Evolutionary conservation across 2,797 vertebrate genomes (phyloP).

Genomic region (Dermochelys coriacea): DNA sequence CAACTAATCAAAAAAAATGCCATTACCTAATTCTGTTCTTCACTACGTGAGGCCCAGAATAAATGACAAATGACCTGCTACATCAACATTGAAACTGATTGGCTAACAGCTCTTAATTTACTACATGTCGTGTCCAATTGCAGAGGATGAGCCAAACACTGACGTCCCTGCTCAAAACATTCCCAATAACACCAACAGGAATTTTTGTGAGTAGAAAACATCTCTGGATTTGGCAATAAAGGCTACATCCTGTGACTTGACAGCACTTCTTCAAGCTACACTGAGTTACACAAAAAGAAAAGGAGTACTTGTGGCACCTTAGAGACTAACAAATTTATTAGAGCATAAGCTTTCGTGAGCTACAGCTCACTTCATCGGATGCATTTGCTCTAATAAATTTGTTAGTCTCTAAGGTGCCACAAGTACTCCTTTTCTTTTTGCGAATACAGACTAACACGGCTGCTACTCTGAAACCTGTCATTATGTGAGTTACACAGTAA

Average conservation of each 20-base stretch:
- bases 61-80: slow-evolving; percentile 45
- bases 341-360: no score
- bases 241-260: background rate
- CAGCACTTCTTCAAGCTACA: background rate
- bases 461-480: no score
- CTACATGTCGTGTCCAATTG: slow-evolving; percentile 64
- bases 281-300: background rate
- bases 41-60: slow-evolving; percentile 57
- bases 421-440: no score
- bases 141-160: slow-evolving; percentile 58
- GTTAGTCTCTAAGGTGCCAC: no score
- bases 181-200: slow-evolving; percentile 47
- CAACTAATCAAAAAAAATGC: slow-evolving; percentile 61
- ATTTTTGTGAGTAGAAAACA: slow-evolving; percentile 25
- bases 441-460: no score
- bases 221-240: background rate
- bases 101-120: slow-evolving; percentile 57
- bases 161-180: slow-evolving; percentile 23
- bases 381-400: no score
- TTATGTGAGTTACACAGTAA: background rate
- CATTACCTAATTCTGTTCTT: slow-evolving; percentile 70
- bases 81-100: slow-evolving; percentile 46
- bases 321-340: no score
- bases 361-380: no score
- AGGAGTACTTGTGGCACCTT: no score